phyloP scores from a whole-genome alignment of 2,113 vertebrate species.

The Cyanoderma ruficeps region DNA sequence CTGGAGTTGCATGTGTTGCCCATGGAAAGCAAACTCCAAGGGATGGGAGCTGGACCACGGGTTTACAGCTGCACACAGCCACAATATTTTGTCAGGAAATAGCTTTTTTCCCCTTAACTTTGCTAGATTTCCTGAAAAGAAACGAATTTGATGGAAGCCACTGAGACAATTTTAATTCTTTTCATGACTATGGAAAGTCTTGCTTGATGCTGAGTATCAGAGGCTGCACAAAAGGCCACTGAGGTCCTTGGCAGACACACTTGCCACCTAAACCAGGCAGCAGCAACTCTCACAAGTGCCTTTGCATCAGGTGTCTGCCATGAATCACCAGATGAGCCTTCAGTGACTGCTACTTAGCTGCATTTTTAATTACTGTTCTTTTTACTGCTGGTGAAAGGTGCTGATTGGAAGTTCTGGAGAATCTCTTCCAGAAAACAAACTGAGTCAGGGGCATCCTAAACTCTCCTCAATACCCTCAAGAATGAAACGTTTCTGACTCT shows the following conservation, averaged over 20 bases:
- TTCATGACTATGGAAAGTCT: not conserved
- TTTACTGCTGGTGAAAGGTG: slow-evolving; percentile 11
- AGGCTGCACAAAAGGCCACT: not conserved
- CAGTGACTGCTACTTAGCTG: not conserved
- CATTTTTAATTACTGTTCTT: not conserved
- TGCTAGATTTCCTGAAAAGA: not conserved
- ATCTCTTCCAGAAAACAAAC: not conserved
- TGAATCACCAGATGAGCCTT: not conserved
- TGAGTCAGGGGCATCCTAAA: not conserved
- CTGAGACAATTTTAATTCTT: not conserved
- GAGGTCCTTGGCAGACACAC: not conserved
- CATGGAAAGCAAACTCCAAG: not conserved
- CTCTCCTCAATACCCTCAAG: not conserved
- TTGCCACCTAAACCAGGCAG: not conserved
- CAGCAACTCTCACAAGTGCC: not conserved
- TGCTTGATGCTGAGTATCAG: not conserved
- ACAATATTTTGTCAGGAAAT: not conserved
- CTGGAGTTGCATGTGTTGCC: not conserved
- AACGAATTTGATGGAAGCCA: not conserved
- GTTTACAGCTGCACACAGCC: not conserved
- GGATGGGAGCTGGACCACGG: not conserved
- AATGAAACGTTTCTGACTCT: not conserved
- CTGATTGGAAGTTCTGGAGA: not conserved
- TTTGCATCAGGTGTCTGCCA: not conserved
- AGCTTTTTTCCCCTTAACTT: not conserved